Evolutionary conservation across 2,888 invertebrate genomes (phyloP).

Genomic region (Sesamia inferens): DNA sequence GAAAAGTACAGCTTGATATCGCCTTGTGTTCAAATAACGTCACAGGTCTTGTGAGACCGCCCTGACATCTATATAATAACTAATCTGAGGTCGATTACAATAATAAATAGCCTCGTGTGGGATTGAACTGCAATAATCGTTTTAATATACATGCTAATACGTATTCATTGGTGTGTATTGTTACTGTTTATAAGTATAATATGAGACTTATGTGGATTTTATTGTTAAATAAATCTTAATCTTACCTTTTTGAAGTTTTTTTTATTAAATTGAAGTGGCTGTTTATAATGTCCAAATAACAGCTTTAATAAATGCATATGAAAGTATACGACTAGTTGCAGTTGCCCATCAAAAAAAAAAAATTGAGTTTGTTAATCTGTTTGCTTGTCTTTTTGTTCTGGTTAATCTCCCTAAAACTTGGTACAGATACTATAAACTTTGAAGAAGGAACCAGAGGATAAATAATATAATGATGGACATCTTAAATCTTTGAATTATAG

Average conservation of each 20-base stretch:
- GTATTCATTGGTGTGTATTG: constrained; percentile 29
- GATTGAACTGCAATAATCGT: constrained; percentile 17
- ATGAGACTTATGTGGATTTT: not conserved
- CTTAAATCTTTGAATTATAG: not conserved
- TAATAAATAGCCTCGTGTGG: constrained; percentile 20
- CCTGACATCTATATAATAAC: constrained; percentile 13
- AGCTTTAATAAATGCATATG: not conserved
- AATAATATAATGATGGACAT: not conserved
- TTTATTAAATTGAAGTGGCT: not conserved
- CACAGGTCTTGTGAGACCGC: constrained; percentile 2
- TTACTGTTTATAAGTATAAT: constrained; percentile 9
- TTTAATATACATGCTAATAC: constrained; percentile 18
- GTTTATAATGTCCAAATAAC: too few relatives aligned
- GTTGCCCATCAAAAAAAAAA: too few relatives aligned
- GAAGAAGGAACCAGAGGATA: not conserved
- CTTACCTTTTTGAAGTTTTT: not conserved
- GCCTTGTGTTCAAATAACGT: not conserved
- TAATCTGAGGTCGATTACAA: constrained; percentile 32
- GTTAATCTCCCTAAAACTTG: not conserved
- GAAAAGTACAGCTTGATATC: not conserved
- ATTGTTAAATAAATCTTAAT: not conserved
- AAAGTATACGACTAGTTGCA: not conserved
- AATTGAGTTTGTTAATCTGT: not conserved
- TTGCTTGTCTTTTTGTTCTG: not conserved
- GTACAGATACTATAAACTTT: not conserved